Evolutionary conservation across 2,888 invertebrate genomes (phyloP), one percentile per base, ranked within the genome.

Genomic region (Reticulitermes lucifugus): DNA sequence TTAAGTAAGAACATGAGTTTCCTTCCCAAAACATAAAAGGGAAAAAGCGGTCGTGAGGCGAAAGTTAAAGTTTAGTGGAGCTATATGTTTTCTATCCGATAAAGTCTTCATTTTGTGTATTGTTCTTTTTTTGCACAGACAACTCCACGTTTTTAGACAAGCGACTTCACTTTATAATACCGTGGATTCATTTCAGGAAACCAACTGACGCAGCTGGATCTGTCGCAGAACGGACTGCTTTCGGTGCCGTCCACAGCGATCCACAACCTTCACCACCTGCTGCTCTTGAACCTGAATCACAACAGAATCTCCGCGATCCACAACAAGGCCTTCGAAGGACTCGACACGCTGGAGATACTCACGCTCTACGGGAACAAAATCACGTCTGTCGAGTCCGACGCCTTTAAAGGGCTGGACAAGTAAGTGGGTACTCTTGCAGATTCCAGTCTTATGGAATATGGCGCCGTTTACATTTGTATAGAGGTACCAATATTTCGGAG

Each of bases 211-310:
- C 96, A 97, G 89, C 92, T 98, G 89, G 98, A 98, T 90, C 95
- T 98, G 79, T 97, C 97, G 0, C 95, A 96, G 89, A 98, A 98
- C 92, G 95, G 95, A 88, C 92, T 98, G 89, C 94, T 93, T 87
- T 93, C 94, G 77, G 96, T 98, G 79, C 97, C 98, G 43, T 96
- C 96, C 1, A 92, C 93, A 43, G 96, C 97, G 1, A 93, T 97
- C 89, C 94, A 94, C 88, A 96, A 95, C 90, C 94, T 97, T 83
- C 96, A 96, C 91, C 96, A 96, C 89, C 93, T 98, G 87, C 93
- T 97, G 87, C 97, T 97, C 88, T 93, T 98, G 86, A 98, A 97
- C 91, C 93, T 98, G 92, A 98, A 97, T 91, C 96, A 97, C 91
- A 98, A 98, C 90, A 93, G 93, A 92, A 96, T 98, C 89, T 94